A percentile compares a stretch with the other conserved stretches of the same genome.
These are phyloP conservation scores for Darevskia nairensis DNA, from an alignment of 2,797 vertebrate genomes.

Conservation along the genomic window DNA sequence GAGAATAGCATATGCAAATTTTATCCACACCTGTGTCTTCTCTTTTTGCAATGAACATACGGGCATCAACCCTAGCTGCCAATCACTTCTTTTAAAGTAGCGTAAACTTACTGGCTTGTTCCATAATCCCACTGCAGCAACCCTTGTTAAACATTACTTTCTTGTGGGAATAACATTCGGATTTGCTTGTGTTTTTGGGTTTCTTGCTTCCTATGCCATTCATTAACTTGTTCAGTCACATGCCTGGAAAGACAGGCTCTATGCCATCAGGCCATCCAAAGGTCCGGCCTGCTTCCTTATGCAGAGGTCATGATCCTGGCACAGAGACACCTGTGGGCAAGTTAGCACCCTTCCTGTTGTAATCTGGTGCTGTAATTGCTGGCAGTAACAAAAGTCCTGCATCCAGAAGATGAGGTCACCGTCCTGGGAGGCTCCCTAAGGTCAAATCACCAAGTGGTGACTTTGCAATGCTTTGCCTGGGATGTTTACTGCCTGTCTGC, in stretches of 20 bases:
- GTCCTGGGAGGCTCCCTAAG: accelerated
- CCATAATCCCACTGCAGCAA: background rate
- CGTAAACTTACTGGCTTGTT: background rate
- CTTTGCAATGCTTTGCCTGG: background rate
- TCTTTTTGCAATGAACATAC: background rate
- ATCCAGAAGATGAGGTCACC: background rate
- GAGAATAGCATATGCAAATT: no score
- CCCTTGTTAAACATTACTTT: constrained; percentile 5
- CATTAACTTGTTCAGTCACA: constrained; percentile 46
- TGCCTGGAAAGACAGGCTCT: background rate
- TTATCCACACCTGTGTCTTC: background rate
- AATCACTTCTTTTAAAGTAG: background rate
- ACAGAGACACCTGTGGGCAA: background rate
- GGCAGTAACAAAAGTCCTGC: background rate
- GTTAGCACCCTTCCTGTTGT: constrained; percentile 8
- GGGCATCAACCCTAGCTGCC: background rate
- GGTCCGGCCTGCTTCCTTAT: background rate
- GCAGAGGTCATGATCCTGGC: accelerated
- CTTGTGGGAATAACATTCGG: background rate
- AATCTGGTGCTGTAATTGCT: background rate
- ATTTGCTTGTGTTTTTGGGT: background rate
- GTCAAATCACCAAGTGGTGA: background rate
- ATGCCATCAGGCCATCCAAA: background rate
- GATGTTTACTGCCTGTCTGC: background rate
- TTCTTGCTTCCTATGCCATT: background rate